phyloP scores from a whole-genome alignment of 2,888 invertebrate genomes.

The Hyppa rectilinea region DNA sequence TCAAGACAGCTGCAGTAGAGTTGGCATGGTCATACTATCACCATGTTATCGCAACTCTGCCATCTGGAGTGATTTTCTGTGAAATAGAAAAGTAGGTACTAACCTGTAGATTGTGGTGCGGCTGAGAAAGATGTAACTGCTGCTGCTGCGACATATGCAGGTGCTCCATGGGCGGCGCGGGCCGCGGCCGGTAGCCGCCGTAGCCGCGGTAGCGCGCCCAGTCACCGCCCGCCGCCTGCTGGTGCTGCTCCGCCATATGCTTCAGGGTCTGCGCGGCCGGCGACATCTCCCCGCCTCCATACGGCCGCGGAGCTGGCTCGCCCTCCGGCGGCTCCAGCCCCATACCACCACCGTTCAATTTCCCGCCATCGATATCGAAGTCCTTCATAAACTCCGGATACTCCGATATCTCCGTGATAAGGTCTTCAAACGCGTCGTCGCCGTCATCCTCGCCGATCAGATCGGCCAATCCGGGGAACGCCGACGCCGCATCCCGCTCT shows the following conservation, averaged over 20 bases:
- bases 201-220: constrained; percentile 90
- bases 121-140: constrained; percentile 96
- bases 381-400: constrained; percentile 96
- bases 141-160: constrained; percentile 97
- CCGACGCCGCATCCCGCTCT: constrained; percentile 95
- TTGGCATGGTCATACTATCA: neutral
- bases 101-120: constrained; percentile 95
- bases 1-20: neutral
- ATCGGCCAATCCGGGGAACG: constrained; percentile 95
- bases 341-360: constrained; percentile 78
- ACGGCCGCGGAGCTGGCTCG: constrained; percentile 85
- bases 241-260: constrained; percentile 99
- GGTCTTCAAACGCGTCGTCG: constrained; percentile 95
- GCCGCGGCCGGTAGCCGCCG: constrained; percentile 87
- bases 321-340: constrained; percentile 87
- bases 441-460: constrained; percentile 96
- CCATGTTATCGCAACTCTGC: neutral
- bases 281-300: constrained; percentile 93
- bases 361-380: constrained; percentile 92
- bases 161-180: constrained; percentile 85
- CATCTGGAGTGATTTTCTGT: neutral
- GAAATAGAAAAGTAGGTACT: constrained; percentile 63
- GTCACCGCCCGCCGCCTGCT: constrained; percentile 93
- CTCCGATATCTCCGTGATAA: constrained; percentile 96
- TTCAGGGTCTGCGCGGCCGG: constrained; percentile 98